Evolutionary conservation across 2,113 vertebrate species (phyloP).

Genomic region (Indri indri): DNA sequence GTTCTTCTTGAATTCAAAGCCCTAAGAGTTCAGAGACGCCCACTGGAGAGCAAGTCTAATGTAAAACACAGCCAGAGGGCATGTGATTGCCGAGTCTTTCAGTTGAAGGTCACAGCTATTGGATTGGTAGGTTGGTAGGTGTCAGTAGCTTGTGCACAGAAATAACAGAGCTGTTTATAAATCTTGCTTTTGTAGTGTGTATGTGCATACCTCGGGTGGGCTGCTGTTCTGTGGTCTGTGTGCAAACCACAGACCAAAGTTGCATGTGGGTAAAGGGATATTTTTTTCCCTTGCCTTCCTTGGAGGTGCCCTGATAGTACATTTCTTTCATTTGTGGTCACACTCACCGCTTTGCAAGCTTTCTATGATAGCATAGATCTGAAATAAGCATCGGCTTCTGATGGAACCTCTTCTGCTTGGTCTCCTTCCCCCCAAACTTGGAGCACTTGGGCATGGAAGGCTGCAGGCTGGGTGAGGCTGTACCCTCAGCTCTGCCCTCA

Average conservation of each 20-base stretch:
- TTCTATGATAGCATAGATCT: background rate
- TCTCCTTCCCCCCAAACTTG: too few relatives aligned
- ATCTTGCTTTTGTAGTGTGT: accelerated
- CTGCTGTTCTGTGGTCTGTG: background rate
- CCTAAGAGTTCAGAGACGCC: background rate
- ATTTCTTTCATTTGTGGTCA: background rate
- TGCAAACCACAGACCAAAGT: background rate
- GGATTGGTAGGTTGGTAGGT: background rate
- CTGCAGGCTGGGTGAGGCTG: background rate
- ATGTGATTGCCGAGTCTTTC: background rate
- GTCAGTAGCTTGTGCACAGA: background rate
- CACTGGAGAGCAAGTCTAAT: background rate
- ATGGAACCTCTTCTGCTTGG: background rate
- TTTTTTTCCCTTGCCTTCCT: background rate
- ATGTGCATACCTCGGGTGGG: too few relatives aligned
- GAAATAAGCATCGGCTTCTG: background rate
- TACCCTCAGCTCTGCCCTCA: background rate
- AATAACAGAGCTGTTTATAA: background rate
- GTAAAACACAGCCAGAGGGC: background rate
- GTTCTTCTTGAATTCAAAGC: background rate
- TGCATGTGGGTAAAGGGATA: background rate
- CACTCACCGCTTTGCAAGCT: background rate
- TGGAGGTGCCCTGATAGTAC: background rate
- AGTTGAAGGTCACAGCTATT: background rate
- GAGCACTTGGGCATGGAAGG: accelerated